These are phyloP conservation scores for Bathynomus jamesi DNA, from an alignment of 1,140 invertebrate species.

Conservation along the genomic window DNA sequence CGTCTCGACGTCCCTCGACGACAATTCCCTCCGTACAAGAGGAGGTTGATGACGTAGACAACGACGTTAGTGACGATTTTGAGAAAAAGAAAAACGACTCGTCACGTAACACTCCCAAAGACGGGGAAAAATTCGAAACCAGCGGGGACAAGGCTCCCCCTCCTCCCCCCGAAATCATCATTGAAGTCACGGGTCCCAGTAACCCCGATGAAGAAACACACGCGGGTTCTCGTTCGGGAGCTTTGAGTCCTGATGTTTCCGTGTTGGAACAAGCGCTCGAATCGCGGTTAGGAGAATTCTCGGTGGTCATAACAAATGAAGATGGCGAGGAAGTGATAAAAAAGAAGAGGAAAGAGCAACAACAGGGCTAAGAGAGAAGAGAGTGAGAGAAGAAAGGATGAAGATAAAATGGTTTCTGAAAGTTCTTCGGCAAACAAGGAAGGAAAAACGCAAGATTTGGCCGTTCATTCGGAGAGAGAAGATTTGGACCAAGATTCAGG, in stretches of 20 bases:
- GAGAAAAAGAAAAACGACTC: neutral
- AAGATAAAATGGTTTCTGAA: neutral
- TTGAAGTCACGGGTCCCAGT: conserved; percentile 25
- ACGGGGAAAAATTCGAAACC: neutral
- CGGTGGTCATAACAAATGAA: neutral
- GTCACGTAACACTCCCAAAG: no score
- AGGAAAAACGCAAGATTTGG: neutral
- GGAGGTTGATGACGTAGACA: neutral
- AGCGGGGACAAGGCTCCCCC: neutral
- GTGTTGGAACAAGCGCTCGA: conserved; percentile 24
- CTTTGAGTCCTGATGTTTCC: conserved; percentile 17
- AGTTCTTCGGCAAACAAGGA: no score
- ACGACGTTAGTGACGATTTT: neutral
- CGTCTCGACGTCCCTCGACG: neutral
- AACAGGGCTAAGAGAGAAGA: neutral
- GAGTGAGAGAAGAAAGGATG: neutral
- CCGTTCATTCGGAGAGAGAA: conserved; percentile 1
- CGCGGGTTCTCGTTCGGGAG: conserved; percentile 14
- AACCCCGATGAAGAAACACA: conserved; percentile 19
- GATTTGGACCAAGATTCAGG: conserved; percentile 33
- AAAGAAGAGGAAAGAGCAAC: conserved; percentile 3
- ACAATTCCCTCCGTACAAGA: neutral
- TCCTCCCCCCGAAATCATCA: conserved; percentile 19
- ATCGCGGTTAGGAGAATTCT: conserved; percentile 19
- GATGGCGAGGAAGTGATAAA: no score